phyloP scores from a whole-genome alignment of 2,113 vertebrate genomes.

The Piaya cayana region DNA sequence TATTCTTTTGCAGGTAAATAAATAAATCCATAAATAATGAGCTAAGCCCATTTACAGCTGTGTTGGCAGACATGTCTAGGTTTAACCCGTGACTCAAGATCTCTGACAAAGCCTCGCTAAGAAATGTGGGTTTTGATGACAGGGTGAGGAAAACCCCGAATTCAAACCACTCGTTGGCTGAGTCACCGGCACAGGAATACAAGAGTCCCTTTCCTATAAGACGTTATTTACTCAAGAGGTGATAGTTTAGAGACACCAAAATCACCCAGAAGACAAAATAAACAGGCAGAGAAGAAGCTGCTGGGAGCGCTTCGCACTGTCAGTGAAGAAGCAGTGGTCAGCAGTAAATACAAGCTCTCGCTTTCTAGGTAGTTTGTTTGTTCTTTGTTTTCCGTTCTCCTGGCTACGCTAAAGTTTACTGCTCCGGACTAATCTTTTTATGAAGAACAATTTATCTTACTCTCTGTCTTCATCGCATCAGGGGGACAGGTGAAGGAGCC shows the following conservation, averaged over 20 bases:
- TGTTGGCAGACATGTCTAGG: neutral
- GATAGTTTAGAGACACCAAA: conserved; percentile 7
- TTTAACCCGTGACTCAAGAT: neutral
- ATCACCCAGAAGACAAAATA: neutral
- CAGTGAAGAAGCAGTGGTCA: neutral
- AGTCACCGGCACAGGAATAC: neutral
- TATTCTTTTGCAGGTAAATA: neutral
- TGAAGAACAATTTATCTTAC: conserved; percentile 70
- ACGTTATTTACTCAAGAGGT: conserved; percentile 1
- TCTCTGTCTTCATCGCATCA: conserved; percentile 23
- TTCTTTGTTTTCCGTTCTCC: conserved; percentile 3
- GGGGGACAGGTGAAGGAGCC: conserved; percentile 59
- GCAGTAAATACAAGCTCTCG: neutral
- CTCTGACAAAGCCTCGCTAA: neutral
- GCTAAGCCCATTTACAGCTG: neutral
- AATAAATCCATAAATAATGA: neutral
- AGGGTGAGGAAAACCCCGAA: neutral
- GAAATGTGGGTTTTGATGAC: neutral
- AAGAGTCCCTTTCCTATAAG: neutral
- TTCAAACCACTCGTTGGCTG: neutral
- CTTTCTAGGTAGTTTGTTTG: neutral
- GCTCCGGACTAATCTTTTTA: conserved; percentile 22
- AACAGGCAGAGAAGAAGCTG: neutral
- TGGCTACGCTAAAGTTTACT: conserved; percentile 5
- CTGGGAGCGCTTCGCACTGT: neutral